These are phyloP conservation scores for Cisticola juncidis DNA, from an alignment of 2,113 vertebrate genomes.

Conservation along the genomic window DNA sequence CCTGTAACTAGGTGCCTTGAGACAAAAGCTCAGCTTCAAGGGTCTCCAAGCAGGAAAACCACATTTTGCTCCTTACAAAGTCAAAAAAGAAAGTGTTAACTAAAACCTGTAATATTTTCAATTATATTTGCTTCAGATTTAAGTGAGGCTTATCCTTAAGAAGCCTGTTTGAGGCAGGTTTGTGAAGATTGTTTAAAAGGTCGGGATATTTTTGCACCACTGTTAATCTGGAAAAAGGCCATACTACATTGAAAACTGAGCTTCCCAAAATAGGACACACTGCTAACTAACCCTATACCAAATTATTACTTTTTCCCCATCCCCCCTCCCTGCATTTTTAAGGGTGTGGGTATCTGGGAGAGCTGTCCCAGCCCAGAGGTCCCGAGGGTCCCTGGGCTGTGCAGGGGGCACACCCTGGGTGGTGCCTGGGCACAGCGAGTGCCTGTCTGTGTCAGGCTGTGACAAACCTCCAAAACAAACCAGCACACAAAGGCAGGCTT, in stretches of 20 bases:
- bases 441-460: background rate
- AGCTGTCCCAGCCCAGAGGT: background rate
- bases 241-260: background rate
- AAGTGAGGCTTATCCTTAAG: background rate
- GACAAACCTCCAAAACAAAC: background rate
- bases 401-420: rapidly evolving
- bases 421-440: background rate
- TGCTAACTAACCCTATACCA: background rate
- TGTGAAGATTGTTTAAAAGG: slow-evolving; percentile 19
- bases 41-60: background rate
- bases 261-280: background rate
- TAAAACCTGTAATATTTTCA: background rate
- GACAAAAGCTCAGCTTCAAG: background rate
- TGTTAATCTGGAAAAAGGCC: background rate
- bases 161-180: background rate
- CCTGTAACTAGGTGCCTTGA: background rate
- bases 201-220: background rate
- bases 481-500: background rate
- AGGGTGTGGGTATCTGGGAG: background rate
- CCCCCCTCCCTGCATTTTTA: rapidly evolving
- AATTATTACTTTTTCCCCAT: background rate
- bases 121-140: background rate
- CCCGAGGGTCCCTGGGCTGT: rapidly evolving
- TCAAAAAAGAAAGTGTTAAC: background rate
- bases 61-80: background rate